Evolutionary conservation across 2,113 vertebrate species (phyloP).

Genomic region (Poicephalus gulielmi): DNA sequence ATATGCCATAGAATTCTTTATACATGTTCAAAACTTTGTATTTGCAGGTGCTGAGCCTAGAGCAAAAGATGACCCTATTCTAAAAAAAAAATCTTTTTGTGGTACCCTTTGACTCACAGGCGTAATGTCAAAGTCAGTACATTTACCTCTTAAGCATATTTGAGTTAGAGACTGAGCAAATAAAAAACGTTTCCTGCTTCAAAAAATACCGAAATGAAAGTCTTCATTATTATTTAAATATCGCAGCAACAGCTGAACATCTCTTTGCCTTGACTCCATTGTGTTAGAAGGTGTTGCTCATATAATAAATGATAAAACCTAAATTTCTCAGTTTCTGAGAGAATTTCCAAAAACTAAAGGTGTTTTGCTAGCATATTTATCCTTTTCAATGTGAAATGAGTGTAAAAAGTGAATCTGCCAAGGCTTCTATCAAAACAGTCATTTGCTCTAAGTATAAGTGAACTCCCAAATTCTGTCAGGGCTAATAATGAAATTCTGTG

Average conservation of each 20-base stretch:
- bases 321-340: background rate
- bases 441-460: background rate
- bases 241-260: background rate
- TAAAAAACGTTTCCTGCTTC: background rate
- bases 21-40: background rate
- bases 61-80: fast-evolving
- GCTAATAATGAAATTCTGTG: background rate
- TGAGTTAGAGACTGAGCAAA: background rate
- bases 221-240: background rate
- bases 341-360: background rate
- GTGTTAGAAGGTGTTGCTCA: background rate
- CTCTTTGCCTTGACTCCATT: fast-evolving
- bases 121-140: background rate
- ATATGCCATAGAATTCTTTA: background rate
- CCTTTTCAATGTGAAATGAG: background rate
- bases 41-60: background rate
- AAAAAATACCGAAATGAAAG: background rate
- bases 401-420: background rate
- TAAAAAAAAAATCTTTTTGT: background rate
- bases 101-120: background rate
- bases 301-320: background rate
- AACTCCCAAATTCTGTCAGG: background rate
- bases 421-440: background rate
- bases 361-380: background rate
- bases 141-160: background rate